phyloP scores from a whole-genome alignment of 1,140 invertebrate genomes.

The Drosophila truncata region DNA sequence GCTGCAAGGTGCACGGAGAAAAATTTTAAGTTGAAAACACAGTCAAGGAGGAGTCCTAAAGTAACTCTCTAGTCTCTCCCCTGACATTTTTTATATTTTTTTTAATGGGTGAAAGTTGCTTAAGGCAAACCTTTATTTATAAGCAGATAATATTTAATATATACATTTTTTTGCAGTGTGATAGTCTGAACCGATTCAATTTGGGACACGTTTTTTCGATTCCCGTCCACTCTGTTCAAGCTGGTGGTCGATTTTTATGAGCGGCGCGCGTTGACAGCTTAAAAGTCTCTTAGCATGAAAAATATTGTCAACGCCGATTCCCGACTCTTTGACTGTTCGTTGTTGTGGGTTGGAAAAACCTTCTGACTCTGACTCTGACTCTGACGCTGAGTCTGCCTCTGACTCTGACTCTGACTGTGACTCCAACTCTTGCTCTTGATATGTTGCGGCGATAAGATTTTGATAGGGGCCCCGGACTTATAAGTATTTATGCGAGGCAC shows the following conservation, averaged over 20 bases:
- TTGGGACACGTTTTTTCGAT: constrained; percentile 7
- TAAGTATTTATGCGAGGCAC: constrained; percentile 61
- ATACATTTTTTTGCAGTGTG: constrained; percentile 7
- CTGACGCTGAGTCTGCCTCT: not conserved
- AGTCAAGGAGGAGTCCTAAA: too few species aligned
- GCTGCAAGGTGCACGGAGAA: constrained; percentile 1
- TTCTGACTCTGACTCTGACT: constrained; percentile 54
- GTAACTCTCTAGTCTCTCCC: too few species aligned
- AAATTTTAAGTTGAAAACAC: not conserved
- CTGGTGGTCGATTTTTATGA: constrained; percentile 81
- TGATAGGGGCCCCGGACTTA: constrained; percentile 64
- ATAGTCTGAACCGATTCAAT: constrained; percentile 7
- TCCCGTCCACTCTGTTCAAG: constrained; percentile 38
- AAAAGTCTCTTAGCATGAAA: constrained; percentile 82
- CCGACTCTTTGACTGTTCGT: constrained; percentile 27
- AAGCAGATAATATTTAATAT: not conserved
- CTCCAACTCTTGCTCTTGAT: constrained; percentile 38
- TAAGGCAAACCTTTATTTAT: too few species aligned
- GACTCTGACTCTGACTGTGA: not conserved
- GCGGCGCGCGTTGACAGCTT: constrained; percentile 76
- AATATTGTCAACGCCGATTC: constrained; percentile 74
- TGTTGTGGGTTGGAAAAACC: constrained; percentile 52
- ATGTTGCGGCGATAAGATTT: constrained; percentile 76
- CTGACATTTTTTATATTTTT: too few species aligned
- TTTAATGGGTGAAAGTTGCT: too few species aligned